phyloP scores from a whole-genome alignment of 2,113 vertebrate species.

The Coracopsis vasa region DNA sequence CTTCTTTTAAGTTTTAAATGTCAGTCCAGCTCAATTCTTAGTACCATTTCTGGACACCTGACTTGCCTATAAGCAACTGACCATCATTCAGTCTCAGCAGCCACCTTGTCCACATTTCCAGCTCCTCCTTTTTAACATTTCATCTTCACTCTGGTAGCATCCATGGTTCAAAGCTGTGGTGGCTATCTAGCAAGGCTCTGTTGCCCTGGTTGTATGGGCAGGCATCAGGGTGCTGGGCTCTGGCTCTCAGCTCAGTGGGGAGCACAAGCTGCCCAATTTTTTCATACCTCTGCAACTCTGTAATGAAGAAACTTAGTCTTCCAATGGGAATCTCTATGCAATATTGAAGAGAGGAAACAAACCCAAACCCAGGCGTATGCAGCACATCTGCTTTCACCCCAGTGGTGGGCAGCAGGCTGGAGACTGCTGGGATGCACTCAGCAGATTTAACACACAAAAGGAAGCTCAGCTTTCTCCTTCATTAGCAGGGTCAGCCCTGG shows the following conservation, averaged over 20 bases:
- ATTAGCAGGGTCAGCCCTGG: background rate
- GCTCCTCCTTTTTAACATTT: background rate
- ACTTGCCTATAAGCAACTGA: background rate
- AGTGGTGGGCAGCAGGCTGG: rapidly evolving
- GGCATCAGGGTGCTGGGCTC: background rate
- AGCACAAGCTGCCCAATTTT: background rate
- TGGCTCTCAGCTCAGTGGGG: background rate
- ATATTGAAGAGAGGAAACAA: background rate
- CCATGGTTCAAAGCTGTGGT: background rate
- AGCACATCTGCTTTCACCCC: background rate
- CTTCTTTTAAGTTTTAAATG: background rate
- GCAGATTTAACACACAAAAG: background rate
- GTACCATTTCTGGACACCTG: background rate
- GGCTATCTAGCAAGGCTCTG: background rate
- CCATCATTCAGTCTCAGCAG: background rate
- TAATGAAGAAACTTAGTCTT: background rate
- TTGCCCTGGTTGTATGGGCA: background rate
- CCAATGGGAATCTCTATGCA: background rate
- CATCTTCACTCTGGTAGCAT: background rate
- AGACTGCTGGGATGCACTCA: rapidly evolving
- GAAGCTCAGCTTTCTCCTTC: background rate
- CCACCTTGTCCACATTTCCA: background rate
- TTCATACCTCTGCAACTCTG: background rate
- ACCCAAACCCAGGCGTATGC: background rate
- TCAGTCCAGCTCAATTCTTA: background rate